Evolutionary conservation across 2,113 vertebrate genomes (phyloP).

Genomic region (Saccopteryx bilineata): DNA sequence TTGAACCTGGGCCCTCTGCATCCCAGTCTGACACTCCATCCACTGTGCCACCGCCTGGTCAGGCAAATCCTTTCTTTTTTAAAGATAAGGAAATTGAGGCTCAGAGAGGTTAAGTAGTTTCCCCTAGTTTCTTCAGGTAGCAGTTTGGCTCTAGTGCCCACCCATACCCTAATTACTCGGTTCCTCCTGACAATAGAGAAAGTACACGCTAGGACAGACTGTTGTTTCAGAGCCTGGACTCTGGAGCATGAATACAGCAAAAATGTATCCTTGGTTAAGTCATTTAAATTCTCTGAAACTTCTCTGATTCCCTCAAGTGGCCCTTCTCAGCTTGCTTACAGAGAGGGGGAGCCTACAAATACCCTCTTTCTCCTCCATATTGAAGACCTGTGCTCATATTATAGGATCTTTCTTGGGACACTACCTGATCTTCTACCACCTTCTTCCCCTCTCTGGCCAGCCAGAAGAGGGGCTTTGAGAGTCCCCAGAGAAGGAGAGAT

Average conservation of each 20-base stretch:
- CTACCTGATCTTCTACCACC: background rate
- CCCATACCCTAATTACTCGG: background rate
- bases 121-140: background rate
- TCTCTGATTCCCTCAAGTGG: background rate
- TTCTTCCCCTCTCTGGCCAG: background rate
- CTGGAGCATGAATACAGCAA: background rate
- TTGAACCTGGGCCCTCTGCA: too few relatives aligned
- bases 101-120: background rate
- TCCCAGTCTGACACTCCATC: too few relatives aligned
- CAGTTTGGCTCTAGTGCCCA: background rate
- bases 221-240: background rate
- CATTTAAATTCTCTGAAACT: background rate
- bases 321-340: slow-evolving; percentile 51
- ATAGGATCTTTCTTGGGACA: background rate
- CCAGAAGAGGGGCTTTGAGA: background rate
- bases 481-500: background rate
- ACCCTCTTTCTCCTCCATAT: slow-evolving; percentile 39
- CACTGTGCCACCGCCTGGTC: too few relatives aligned
- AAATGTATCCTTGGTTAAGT: background rate
- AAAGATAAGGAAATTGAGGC: background rate
- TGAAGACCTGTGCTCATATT: slow-evolving; percentile 25
- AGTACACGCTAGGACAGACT: background rate
- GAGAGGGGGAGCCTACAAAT: slow-evolving; percentile 44
- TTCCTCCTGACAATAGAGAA: slow-evolving; percentile 19
- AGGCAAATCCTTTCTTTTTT: background rate